These are phyloP conservation scores for Corythornis madagascariensis DNA, from an alignment of 2,113 vertebrate genomes.

Conservation along the genomic window DNA sequence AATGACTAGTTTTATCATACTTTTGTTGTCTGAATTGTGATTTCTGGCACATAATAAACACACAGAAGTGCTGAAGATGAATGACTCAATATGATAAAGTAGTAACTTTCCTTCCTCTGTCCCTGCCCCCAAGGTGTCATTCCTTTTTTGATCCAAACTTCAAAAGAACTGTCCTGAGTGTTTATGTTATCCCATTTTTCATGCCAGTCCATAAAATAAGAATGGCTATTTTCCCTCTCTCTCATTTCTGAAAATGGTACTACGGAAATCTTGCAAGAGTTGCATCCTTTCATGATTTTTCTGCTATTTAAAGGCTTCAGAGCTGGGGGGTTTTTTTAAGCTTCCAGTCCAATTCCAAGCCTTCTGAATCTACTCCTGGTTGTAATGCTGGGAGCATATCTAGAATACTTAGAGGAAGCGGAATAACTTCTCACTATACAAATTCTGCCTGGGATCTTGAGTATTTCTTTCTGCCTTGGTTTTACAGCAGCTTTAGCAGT, in stretches of 20 bases:
- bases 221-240: neutral
- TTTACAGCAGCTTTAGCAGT: neutral
- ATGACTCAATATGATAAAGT: neutral
- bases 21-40: neutral
- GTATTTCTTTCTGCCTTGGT: neutral
- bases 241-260: neutral
- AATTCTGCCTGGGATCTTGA: neutral
- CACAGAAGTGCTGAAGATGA: neutral
- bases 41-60: neutral
- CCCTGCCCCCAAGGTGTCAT: neutral
- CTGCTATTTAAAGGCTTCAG: neutral
- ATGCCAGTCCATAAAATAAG: neutral
- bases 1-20: neutral
- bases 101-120: neutral
- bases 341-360: neutral
- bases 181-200: neutral
- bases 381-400: neutral
- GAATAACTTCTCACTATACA: neutral
- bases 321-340: neutral
- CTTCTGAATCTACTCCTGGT: neutral
- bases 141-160: slow-evolving; percentile 13
- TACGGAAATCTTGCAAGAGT: neutral
- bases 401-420: neutral
- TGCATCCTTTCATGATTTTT: neutral
- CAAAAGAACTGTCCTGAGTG: neutral